Percentiles rank a stretch among this genome's conserved stretches.
Evolutionary conservation across 2,888 invertebrate species (phyloP).

Genomic region (Drosophila infuscata): DNA sequence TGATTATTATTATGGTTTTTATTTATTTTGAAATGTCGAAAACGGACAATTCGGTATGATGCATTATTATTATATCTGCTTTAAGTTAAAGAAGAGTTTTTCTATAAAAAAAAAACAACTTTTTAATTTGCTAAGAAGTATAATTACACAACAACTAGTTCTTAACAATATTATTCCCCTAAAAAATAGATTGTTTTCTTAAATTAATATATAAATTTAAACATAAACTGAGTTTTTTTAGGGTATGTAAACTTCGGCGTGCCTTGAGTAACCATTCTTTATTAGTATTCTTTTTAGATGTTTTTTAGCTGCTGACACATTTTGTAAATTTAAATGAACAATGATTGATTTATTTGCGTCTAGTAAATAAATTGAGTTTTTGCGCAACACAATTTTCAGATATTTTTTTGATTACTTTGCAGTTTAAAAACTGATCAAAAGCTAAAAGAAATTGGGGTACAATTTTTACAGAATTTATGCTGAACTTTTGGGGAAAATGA

Average conservation of each 20-base stretch:
- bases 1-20: too few relatives aligned
- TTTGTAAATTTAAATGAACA: slow-evolving; percentile 28
- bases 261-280: background rate
- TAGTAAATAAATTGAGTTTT: slow-evolving; percentile 32
- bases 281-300: background rate
- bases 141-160: background rate
- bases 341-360: slow-evolving; percentile 51
- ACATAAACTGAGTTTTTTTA: background rate
- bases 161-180: background rate
- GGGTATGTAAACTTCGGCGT: background rate
- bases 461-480: slow-evolving; percentile 24
- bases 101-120: background rate
- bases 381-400: slow-evolving; percentile 2
- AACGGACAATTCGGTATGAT: too few relatives aligned
- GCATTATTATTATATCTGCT: too few relatives aligned
- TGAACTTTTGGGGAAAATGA: background rate
- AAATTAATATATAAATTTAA: background rate
- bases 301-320: slow-evolving; percentile 12
- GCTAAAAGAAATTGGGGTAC: background rate
- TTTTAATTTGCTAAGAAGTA: too few relatives aligned
- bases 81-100: background rate
- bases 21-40: too few relatives aligned
- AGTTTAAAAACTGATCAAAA: slow-evolving; percentile 1
- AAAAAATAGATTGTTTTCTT: background rate
- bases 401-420: slow-evolving; percentile 6